Conservation (phyloP, 2,113 vertebrate genomes). For the Archocentrus centrarchus region DNA sequence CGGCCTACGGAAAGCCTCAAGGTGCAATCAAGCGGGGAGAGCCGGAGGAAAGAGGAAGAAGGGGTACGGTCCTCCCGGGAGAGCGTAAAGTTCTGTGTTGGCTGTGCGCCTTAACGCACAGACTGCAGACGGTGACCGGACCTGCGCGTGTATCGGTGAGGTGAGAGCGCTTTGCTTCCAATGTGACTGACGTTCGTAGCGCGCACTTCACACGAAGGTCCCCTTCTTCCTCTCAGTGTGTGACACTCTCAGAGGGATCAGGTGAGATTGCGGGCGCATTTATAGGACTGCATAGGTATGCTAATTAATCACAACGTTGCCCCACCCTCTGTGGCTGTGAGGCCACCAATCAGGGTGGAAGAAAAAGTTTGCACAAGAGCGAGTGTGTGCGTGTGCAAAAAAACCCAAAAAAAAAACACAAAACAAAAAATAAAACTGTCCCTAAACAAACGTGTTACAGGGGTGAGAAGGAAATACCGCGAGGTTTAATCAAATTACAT, state of each 20-base stretch:
- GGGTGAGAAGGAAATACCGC: background rate
- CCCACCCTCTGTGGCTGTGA: slow-evolving; percentile 42
- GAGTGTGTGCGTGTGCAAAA: background rate
- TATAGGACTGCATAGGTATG: slow-evolving; percentile 59
- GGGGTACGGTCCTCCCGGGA: background rate
- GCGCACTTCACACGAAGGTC: background rate
- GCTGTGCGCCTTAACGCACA: slow-evolving; percentile 60
- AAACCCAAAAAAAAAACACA: background rate
- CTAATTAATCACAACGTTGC: slow-evolving; percentile 53
- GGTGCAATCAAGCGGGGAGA: background rate
- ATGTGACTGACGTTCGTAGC: background rate
- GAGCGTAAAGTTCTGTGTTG: background rate
- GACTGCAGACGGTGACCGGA: background rate
- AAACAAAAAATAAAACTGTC: background rate
- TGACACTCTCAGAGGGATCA: slow-evolving; percentile 5
- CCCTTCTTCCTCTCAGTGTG: background rate
- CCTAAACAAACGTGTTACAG: background rate
- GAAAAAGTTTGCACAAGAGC: slow-evolving; percentile 28
- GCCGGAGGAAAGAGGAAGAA: background rate
- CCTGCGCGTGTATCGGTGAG: background rate
- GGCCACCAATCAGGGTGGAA: slow-evolving; percentile 66
- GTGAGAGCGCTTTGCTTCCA: slow-evolving; percentile 13
- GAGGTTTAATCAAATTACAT: background rate
- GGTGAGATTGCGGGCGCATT: slow-evolving; percentile 56
- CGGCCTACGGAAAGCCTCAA: background rate